phyloP scores from a whole-genome alignment of 1,140 invertebrate species.

The Tetramorium parvispinum region DNA sequence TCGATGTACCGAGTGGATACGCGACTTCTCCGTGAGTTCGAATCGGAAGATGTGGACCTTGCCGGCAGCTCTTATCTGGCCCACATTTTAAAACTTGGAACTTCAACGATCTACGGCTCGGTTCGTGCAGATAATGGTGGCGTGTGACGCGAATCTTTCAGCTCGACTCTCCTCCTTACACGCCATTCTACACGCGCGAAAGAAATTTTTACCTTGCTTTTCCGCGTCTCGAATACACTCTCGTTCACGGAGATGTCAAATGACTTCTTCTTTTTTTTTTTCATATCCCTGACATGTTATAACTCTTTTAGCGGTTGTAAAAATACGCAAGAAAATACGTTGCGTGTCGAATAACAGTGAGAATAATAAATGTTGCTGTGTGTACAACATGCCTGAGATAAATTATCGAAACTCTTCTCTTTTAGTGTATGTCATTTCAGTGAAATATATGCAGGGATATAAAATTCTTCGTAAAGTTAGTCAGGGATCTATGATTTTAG shows the following conservation, averaged over 20 bases:
- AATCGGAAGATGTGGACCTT: conserved; percentile 72
- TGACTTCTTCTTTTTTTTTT: not conserved
- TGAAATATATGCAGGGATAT: conserved; percentile 32
- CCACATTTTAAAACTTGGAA: conserved; percentile 75
- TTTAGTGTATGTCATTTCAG: conserved; percentile 31
- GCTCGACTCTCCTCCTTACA: not conserved
- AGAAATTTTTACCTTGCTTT: conserved; percentile 24
- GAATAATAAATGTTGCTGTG: conserved; percentile 42
- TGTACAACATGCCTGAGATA: conserved; percentile 9
- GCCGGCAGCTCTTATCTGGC: conserved; percentile 72
- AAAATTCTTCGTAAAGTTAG: conserved; percentile 41
- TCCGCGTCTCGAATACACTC: not conserved
- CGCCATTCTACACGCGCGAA: not conserved
- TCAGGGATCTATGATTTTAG: conserved; percentile 57
- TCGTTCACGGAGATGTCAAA: not conserved
- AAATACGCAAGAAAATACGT: conserved; percentile 34
- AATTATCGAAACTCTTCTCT: conserved; percentile 45
- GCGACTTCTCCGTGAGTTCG: conserved; percentile 74
- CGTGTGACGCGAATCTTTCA: conserved; percentile 60
- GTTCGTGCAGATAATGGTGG: conserved; percentile 44
- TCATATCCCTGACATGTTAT: conserved; percentile 13
- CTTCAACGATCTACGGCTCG: conserved; percentile 51
- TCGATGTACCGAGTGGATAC: conserved; percentile 68
- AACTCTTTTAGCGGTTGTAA: conserved; percentile 3
- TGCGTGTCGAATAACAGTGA: conserved; percentile 40